These are phyloP conservation scores for Cyprinodon brontotheroides DNA, from an alignment of 2,113 vertebrate species.

Conservation along the genomic window DNA sequence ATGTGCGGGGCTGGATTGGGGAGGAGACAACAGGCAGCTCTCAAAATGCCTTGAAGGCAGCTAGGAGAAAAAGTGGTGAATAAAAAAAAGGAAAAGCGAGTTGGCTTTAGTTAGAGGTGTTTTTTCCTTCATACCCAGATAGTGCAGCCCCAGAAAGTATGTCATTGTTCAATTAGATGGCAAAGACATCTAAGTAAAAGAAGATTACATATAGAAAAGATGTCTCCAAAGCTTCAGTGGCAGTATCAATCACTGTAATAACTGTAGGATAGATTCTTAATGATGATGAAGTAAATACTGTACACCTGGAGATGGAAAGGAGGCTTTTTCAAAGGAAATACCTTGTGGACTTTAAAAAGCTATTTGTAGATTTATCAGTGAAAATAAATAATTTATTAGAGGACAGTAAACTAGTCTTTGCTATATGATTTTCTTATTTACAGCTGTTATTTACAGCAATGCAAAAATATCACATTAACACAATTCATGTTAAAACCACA, in stretches of 20 bases:
- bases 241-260: constrained; percentile 73
- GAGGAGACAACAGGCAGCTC: constrained; percentile 63
- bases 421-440: background rate
- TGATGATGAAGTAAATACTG: constrained; percentile 74
- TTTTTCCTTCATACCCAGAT: constrained; percentile 45
- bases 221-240: constrained; percentile 59
- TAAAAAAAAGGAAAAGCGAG: constrained; percentile 15
- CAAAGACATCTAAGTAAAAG: constrained; percentile 53
- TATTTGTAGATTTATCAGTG: constrained; percentile 14
- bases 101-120: constrained; percentile 43
- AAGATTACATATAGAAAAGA: constrained; percentile 57
- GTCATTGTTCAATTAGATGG: constrained; percentile 71
- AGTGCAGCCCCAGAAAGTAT: constrained; percentile 57
- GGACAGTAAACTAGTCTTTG: background rate
- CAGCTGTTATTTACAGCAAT: background rate
- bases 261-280: constrained; percentile 67
- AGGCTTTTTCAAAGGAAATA: constrained; percentile 50
- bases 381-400: constrained; percentile 1
- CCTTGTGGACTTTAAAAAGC: constrained; percentile 30
- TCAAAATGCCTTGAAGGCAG: constrained; percentile 57
- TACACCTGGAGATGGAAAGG: constrained; percentile 59
- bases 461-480: background rate
- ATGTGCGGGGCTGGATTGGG: constrained; percentile 56
- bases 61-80: constrained; percentile 17
- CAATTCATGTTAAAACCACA: no score